Conservation (phyloP, 2,888 invertebrate genomes). For the Mesopsocus fuscifrons region DNA sequence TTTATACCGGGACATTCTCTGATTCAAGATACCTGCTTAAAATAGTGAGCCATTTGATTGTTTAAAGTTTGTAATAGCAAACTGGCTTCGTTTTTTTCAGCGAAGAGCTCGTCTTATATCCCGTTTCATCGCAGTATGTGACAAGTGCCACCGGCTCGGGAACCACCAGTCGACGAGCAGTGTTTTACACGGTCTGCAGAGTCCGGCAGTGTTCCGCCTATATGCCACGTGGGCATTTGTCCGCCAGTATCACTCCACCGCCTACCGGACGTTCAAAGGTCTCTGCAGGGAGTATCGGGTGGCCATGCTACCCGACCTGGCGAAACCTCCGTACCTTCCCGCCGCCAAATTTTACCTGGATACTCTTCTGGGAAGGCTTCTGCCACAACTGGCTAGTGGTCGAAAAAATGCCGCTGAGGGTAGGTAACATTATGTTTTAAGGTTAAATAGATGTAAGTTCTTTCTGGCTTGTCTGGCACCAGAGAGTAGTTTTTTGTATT, state of each 20-base stretch:
- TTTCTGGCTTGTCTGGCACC: too few species aligned
- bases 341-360: neutral
- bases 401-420: too few species aligned
- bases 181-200: slow-evolving; percentile 30
- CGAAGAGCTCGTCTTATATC: slow-evolving; percentile 30
- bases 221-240: slow-evolving; percentile 30
- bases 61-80: too few species aligned
- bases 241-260: slow-evolving; percentile 29
- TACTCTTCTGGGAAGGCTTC: neutral
- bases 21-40: too few species aligned
- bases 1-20: too few species aligned
- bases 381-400: too few species aligned
- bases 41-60: too few species aligned
- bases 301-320: neutral
- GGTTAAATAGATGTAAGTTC: too few species aligned
- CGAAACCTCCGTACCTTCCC: neutral
- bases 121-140: slow-evolving; percentile 32
- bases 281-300: slow-evolving; percentile 15
- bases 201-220: slow-evolving; percentile 31
- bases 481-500: too few species aligned
- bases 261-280: slow-evolving; percentile 24
- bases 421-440: too few species aligned
- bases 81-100: slow-evolving; percentile 21
- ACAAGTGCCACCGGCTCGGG: slow-evolving; percentile 30
- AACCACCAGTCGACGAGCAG: slow-evolving; percentile 34